Base-by-base conservation (phyloP, 2,888 invertebrate species). In the Scaptomyza cyrtandrae region DNA sequence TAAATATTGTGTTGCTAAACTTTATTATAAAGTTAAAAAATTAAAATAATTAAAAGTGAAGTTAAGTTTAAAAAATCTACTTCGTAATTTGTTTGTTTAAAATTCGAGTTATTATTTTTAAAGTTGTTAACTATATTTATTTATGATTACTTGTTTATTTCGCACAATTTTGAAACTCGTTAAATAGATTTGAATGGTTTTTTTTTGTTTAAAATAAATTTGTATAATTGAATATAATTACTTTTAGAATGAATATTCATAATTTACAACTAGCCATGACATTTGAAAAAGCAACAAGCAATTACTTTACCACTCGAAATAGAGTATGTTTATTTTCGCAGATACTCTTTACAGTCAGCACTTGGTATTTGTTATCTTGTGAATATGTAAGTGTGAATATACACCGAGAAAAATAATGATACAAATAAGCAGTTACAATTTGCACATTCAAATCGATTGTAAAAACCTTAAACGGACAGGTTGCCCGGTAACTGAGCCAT, bases 381-480 rank as follows among this genome's bases (percentile, higher is more conserved):
- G 16, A 24, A 39, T 14, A 35, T 5, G 14, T 16, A 27, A 9
- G 14, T 24, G 19, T 5, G 13, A n/a, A n/a, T n/a, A n/a, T n/a
- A n/a, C n/a, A n/a, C n/a, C n/a, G 31, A 6, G 24, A 14, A 1
- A 48, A 19, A 41, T 33, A 24, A n/a, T 13, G 44, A n/a, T 33
- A 53, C 31, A 46, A 39, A 33, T 14, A 9, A 43, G 19, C 29
- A 11, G 9, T 45, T 50, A 48, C n/a, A 31, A 66, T 33, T 31
- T 49, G 6, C 27, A 67, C 29, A 45, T 73, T 63, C 41, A 27
- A 72, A 73, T 73, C 72, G 72, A 73, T 72, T 73, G 44, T 72
- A 44, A 69, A 59, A 72, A 59, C 55, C 16, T 43, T 48, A 45
- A 58, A 24, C 6, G 35, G 33, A 10, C 14, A 31, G 13, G 74